phyloP scores from a whole-genome alignment of 2,113 vertebrate species.

The Tachuris rubrigastra region DNA sequence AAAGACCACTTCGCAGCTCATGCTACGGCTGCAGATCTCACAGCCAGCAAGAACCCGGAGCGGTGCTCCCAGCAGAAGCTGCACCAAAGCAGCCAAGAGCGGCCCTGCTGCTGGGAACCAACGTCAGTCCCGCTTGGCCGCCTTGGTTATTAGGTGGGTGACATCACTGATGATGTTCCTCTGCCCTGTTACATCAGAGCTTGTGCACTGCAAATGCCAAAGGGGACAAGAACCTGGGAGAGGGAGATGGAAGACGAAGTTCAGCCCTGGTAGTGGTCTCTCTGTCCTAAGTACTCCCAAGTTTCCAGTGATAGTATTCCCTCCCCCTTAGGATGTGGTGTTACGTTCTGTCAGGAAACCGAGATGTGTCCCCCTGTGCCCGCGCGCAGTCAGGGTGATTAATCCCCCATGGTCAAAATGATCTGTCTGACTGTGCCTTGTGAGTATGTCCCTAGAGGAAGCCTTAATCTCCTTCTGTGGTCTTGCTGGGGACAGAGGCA shows the following conservation, averaged over 20 bases:
- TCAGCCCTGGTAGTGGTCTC: neutral
- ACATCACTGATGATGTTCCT: neutral
- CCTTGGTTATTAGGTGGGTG: neutral
- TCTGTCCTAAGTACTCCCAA: neutral
- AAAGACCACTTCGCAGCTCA: neutral
- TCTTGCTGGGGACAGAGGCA: neutral
- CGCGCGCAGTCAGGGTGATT: rapidly evolving
- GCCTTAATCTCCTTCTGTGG: neutral
- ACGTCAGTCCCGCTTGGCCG: neutral
- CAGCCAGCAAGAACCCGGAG: neutral
- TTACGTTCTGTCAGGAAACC: rapidly evolving
- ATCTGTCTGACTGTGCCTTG: neutral
- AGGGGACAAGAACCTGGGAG: neutral
- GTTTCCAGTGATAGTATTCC: neutral
- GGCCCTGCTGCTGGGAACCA: neutral
- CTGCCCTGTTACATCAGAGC: neutral
- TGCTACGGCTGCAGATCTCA: neutral
- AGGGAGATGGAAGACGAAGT: neutral
- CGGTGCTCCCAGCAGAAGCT: rapidly evolving
- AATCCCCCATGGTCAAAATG: neutral
- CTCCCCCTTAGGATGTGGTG: neutral
- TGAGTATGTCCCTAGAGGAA: neutral
- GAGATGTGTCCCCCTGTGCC: neutral
- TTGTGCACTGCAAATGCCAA: rapidly evolving
- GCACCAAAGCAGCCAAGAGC: neutral